phyloP scores from a whole-genome alignment of 2,113 vertebrate species.

The Clinocottus analis region DNA sequence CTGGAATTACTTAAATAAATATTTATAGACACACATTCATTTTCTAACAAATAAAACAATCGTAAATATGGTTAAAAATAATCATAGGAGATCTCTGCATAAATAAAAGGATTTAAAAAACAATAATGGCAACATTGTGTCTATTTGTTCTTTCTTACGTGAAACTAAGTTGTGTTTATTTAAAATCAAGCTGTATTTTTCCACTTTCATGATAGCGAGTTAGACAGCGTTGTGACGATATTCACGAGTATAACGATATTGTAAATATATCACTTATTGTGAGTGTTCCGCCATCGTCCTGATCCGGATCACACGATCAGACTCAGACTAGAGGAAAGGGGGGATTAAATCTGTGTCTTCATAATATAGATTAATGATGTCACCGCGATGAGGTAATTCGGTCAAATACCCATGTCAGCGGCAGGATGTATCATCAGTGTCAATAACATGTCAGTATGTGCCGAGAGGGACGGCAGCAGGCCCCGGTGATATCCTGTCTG shows the following conservation, averaged over 20 bases:
- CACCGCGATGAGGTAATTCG: slow-evolving; percentile 37
- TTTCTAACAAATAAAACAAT: neutral
- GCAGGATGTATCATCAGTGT: slow-evolving; percentile 42
- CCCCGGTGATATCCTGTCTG: slow-evolving; percentile 55
- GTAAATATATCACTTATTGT: neutral
- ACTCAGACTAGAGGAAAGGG: neutral
- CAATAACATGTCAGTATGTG: slow-evolving; percentile 41
- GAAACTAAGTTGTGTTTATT: neutral
- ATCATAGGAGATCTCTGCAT: neutral
- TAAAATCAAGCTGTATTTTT: neutral
- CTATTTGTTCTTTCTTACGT: neutral
- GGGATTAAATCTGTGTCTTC: neutral
- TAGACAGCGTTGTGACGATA: neutral
- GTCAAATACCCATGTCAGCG: slow-evolving; percentile 9
- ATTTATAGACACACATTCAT: too few species aligned
- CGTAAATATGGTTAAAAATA: neutral
- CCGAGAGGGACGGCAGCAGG: slow-evolving; percentile 29
- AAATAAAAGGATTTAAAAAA: neutral
- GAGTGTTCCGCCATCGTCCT: neutral
- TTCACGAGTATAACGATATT: neutral
- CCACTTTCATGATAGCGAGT: neutral
- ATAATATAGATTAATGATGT: slow-evolving; percentile 12
- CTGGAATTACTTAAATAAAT: neutral
- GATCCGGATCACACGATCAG: too few species aligned
- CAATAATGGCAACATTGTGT: neutral